Base-by-base conservation (phyloP, 2,797 vertebrate species). In the Siniperca undulata region DNA sequence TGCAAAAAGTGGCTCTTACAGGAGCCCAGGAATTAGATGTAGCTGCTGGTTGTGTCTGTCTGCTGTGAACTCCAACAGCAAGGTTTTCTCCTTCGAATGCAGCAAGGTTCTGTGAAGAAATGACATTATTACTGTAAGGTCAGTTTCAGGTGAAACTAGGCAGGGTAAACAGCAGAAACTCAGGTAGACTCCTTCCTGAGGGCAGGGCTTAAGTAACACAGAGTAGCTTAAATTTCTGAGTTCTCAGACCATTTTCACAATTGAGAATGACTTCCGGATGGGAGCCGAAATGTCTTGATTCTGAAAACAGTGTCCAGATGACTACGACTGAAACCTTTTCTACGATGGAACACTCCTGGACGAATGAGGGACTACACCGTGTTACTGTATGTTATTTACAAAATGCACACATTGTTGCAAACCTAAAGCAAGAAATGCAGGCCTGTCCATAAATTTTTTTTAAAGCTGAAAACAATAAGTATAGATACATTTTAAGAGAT, bases 81-180 rank as follows among this genome's bases (percentile, higher is more conserved):
- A 61, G 19, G n/a, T 38, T 30, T 48, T 50, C 50, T 69, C 56
- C 72, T 70, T 75, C 30, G 36, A 58, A 52, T 50, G 64, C 30
- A 79, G 71, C 36, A 70, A 13, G 7, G 24, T 36, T 65, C 90
- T 94, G 84, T 19, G 59, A 67, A 71, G 46, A 86, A 27, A 83
- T 24, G 0, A 69, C 10, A 82, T 7, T 46, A 2, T 80, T 44
- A 58, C 2, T 58, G 24, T 4, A 1, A 30, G 3, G 30, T 30
- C 30, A 30, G 30, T 30, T 30, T 30, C 30, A 30, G 30, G 30
- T 30, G 30, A 30, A 30, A 30, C 30, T 30, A 30, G 30, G 30
- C 30, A 3, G 30, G 30, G 30, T 30, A 30, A 30, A 30, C 30
- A 30, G 30, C 30, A 30, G 30, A 30, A 30, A 30, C 30, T 30